phyloP scores from a whole-genome alignment of 2,113 vertebrate genomes.

The Arvicanthis niloticus region DNA sequence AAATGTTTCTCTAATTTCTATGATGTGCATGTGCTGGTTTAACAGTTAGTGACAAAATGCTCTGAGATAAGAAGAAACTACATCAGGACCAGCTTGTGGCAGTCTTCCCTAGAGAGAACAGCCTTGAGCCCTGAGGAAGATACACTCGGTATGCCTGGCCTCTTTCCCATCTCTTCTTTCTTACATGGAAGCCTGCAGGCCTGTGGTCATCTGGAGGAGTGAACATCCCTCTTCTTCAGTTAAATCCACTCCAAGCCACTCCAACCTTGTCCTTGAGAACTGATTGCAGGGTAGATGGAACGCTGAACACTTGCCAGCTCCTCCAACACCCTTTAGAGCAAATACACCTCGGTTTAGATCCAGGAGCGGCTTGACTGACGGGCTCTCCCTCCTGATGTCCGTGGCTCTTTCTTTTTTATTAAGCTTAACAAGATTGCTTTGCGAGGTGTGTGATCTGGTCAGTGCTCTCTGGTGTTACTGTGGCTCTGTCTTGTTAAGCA shows the following conservation, averaged over 20 bases:
- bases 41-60: neutral
- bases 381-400: rapidly evolving
- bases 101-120: rapidly evolving
- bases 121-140: neutral
- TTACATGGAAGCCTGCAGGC: neutral
- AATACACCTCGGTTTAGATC: neutral
- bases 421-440: slow-evolving; percentile 50
- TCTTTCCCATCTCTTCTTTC: neutral
- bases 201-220: rapidly evolving
- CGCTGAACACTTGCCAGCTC: neutral
- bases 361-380: neutral
- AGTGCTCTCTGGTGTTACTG: neutral
- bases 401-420: neutral
- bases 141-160: rapidly evolving
- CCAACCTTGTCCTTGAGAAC: slow-evolving; percentile 20
- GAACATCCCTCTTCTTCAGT: neutral
- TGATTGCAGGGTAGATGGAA: slow-evolving; percentile 31
- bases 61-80: rapidly evolving
- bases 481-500: neutral
- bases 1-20: neutral
- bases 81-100: rapidly evolving
- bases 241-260: slow-evolving; percentile 15
- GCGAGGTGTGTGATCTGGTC: slow-evolving; percentile 1
- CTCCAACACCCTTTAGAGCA: neutral
- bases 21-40: neutral